phyloP scores from a whole-genome alignment of 2,113 vertebrate genomes.

The Ammodramus savannarum region DNA sequence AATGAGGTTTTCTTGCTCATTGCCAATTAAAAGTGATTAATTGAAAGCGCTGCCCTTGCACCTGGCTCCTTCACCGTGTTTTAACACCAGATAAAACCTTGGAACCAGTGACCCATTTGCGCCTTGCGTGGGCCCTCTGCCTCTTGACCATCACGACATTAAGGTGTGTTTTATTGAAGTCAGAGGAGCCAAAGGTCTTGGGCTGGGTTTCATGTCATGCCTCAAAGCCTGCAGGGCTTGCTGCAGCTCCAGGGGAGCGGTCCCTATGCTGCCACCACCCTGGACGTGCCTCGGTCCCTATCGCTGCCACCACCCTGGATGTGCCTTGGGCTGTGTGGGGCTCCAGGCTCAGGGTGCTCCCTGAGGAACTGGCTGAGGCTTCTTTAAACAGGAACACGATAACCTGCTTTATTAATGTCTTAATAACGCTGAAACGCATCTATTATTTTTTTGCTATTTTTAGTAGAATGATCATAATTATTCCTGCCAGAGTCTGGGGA shows the following conservation, averaged over 20 bases:
- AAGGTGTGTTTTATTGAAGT: background rate
- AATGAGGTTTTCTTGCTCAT: background rate
- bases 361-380: background rate
- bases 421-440: constrained; percentile 14
- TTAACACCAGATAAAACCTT: background rate
- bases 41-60: background rate
- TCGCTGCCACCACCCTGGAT: background rate
- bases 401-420: background rate
- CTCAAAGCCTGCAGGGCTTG: background rate
- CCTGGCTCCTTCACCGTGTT: background rate
- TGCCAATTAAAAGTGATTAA: constrained; percentile 27
- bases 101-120: background rate
- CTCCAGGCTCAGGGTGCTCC: background rate
- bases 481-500: background rate
- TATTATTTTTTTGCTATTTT: constrained; percentile 27
- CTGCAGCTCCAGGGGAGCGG: background rate
- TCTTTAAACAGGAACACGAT: background rate
- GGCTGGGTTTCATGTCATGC: background rate
- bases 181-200: background rate
- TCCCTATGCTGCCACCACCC: background rate
- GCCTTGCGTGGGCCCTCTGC: accelerated
- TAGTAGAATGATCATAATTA: constrained; percentile 19
- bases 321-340: accelerated
- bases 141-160: background rate
- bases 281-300: background rate